Percentiles rank a stretch among this genome's conserved stretches.
These are phyloP conservation scores for Apodemia mormo DNA, from an alignment of 2,888 invertebrate genomes.

Conservation along the genomic window DNA sequence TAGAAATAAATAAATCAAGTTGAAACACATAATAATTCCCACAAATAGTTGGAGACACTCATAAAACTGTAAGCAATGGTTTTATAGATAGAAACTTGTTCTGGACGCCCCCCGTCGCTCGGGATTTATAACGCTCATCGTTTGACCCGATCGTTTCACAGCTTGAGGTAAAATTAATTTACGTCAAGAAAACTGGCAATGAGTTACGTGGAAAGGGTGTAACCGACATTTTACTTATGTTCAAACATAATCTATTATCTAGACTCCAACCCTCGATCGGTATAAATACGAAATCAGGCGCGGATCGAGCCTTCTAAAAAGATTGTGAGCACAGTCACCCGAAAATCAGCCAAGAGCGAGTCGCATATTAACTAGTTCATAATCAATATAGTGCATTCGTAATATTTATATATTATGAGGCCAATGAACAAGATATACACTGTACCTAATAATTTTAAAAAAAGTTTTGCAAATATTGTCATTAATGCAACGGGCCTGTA, in stretches of 20 bases:
- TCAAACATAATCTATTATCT: background rate
- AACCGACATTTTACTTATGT: background rate
- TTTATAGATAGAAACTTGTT: constrained; percentile 29
- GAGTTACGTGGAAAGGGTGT: background rate
- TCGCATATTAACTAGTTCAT: too few relatives aligned
- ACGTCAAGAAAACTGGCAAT: constrained; percentile 6
- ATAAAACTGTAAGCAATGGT: constrained; percentile 32
- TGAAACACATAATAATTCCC: constrained; percentile 18
- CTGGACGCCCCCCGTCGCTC: constrained; percentile 29
- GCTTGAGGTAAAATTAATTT: constrained; percentile 26
- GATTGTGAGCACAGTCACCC: too few relatives aligned
- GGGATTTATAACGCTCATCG: constrained; percentile 34
- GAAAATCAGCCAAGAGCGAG: too few relatives aligned
- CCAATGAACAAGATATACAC: too few relatives aligned
- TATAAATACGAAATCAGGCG: too few relatives aligned
- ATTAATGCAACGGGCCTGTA: too few relatives aligned
- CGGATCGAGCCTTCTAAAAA: too few relatives aligned
- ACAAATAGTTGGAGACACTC: constrained; percentile 28
- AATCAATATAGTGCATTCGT: too few relatives aligned
- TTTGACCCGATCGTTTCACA: constrained; percentile 29
- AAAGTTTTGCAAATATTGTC: too few relatives aligned
- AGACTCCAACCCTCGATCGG: too few relatives aligned
- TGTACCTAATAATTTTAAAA: too few relatives aligned
- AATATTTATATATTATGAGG: too few relatives aligned
- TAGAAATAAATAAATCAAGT: constrained; percentile 8